A percentile compares a stretch with the other conserved stretches of the same genome.
phyloP scores from a whole-genome alignment of 2,113 vertebrate species.

The Campylomormyrus numenius region DNA sequence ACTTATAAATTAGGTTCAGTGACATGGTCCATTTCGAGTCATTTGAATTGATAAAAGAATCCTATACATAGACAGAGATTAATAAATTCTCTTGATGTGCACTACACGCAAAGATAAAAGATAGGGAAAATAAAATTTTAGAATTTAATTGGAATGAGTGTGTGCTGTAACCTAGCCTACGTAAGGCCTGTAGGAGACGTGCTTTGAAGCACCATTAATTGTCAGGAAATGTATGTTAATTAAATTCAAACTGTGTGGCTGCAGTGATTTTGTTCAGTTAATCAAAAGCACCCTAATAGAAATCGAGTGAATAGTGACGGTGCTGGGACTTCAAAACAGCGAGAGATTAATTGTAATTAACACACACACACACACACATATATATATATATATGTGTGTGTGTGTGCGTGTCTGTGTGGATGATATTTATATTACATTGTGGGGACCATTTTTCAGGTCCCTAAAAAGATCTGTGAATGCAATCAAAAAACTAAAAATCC shows the following conservation, averaged over 20 bases:
- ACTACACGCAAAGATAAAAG: neutral
- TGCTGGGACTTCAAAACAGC: neutral
- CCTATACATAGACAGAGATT: neutral
- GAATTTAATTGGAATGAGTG: neutral
- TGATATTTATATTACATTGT: too few relatives aligned
- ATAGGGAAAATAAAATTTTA: neutral
- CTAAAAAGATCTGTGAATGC: too few relatives aligned
- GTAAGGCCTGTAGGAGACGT: neutral
- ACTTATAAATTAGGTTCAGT: neutral
- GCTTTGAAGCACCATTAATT: neutral
- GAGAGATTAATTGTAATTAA: neutral
- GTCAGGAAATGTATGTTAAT: constrained; percentile 5
- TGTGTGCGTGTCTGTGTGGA: neutral
- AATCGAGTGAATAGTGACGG: neutral
- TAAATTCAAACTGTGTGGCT: neutral
- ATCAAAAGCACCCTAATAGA: constrained; percentile 1
- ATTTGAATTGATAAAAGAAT: neutral
- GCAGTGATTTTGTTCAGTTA: neutral
- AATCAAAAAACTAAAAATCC: too few relatives aligned
- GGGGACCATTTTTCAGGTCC: too few relatives aligned
- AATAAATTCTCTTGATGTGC: constrained; percentile 2
- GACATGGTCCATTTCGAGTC: neutral
- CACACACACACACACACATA: neutral
- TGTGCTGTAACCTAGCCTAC: neutral
- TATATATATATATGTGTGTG: too few relatives aligned